phyloP scores from a whole-genome alignment of 2,797 vertebrate species.

The Crypturellus tataupa region DNA sequence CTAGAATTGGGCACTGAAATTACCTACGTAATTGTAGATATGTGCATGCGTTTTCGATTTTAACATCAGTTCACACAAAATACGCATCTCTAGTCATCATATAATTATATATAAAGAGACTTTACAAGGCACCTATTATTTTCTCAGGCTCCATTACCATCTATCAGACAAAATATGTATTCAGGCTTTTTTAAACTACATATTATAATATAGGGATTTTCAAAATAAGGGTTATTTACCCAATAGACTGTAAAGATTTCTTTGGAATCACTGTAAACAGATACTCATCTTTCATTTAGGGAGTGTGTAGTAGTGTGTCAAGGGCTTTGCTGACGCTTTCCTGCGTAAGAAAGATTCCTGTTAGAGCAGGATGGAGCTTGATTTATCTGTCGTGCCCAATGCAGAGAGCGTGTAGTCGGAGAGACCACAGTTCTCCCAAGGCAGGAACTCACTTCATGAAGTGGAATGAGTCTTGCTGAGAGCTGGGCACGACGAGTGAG shows the following conservation, averaged over 20 bases:
- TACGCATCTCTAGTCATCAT: background rate
- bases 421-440: background rate
- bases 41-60: conserved; percentile 25
- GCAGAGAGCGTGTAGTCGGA: background rate
- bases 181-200: background rate
- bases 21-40: background rate
- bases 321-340: background rate
- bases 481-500: background rate
- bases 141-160: conserved; percentile 26
- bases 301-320: background rate
- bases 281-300: background rate
- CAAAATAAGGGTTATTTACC: conserved; percentile 19
- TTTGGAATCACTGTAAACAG: background rate
- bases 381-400: background rate
- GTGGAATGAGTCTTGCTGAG: background rate
- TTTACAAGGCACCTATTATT: conserved; percentile 32
- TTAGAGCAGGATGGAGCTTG: background rate
- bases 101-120: conserved; percentile 29
- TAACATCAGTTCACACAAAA: background rate
- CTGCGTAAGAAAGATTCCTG: background rate
- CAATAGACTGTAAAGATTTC: background rate
- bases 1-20: background rate
- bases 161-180: conserved; percentile 10
- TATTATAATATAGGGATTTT: conserved; percentile 13
- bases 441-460: background rate